These are phyloP conservation scores for Oxytorus armatus DNA, from an alignment of 2,888 invertebrate genomes.

Conservation along the genomic window DNA sequence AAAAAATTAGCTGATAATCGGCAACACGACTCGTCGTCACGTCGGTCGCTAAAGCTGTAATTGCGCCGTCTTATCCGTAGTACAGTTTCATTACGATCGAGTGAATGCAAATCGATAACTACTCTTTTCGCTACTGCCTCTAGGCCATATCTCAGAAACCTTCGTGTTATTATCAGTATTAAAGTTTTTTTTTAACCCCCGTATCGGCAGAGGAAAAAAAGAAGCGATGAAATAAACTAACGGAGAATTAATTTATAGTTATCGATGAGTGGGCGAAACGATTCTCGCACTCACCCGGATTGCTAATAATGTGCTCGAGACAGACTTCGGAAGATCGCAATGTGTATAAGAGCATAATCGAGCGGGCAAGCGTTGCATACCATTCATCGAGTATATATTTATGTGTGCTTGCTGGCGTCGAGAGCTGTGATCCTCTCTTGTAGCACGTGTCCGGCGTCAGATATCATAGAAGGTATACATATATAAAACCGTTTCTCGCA, in stretches of 20 bases:
- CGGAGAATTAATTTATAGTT: constrained; percentile 28
- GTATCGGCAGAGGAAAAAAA: neutral
- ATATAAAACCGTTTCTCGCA: too few relatives aligned
- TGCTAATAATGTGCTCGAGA: constrained; percentile 32
- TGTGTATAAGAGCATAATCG: neutral
- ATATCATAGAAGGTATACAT: constrained; percentile 80
- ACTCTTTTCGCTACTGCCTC: neutral
- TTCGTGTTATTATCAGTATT: neutral
- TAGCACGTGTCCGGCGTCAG: constrained; percentile 82
- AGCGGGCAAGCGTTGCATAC: neutral
- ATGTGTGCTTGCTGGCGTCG: too few relatives aligned
- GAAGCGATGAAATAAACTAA: neutral
- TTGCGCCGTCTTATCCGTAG: constrained; percentile 18
- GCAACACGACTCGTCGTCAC: constrained; percentile 35
- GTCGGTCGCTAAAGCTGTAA: constrained; percentile 51
- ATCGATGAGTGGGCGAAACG: constrained; percentile 1
- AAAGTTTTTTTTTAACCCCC: constrained; percentile 2
- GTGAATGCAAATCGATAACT: constrained; percentile 48
- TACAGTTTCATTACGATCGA: constrained; percentile 18
- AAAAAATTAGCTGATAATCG: constrained; percentile 19
- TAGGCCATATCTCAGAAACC: neutral
- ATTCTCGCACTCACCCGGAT: neutral
- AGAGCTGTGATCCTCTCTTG: constrained; percentile 69
- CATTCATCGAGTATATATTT: neutral
- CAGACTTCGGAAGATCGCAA: neutral